Base-by-base conservation (phyloP, 2,797 vertebrate species). In the Aphelocoma californica region DNA sequence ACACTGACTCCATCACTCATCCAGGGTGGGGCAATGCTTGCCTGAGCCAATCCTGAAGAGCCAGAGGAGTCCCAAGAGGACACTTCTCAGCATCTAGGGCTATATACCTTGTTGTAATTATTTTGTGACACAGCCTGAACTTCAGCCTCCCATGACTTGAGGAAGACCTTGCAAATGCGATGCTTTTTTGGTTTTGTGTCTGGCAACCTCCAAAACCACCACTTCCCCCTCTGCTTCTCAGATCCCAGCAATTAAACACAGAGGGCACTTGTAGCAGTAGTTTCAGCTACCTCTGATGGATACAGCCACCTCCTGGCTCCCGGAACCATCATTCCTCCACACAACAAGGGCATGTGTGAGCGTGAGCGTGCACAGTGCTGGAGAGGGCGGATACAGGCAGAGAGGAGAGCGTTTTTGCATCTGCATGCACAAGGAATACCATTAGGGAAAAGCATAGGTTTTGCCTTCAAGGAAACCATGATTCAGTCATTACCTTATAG, bases 351-450 rank as follows among this genome's bases (percentile, higher is more conserved):
- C 3, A 1, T 17, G 71, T 79, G 84, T 19, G 61, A 83, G 42
- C 1, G 2, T 12, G n/a, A 78, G 56, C 0, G 0, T 20, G 58
- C 34, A 18, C 1, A 1, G 31, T 5, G 47, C 34, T 1, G 3
- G 60, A 86, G 79, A 32, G 40, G 34, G 81, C 0, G 2, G 81
- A 45, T 25, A 14, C 54, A 40, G 44, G 45, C 36, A n/a, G 11
- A 31, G 38, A 64, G 65, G 61, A 83, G 42, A 0, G 4, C 40
- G 54, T 40, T 72, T 19, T 1, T 69, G 61, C 65, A 86, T 65
- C 45, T 29, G 1, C 31, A 47, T 17, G 54, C n/a, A 12, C 32
- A 44, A 56, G 62, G 31, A 81, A 65, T 54, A 28, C 10, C 85
- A 45, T 4, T 4, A 48, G 62, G 78, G 32, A 88, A 74, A 66